These are phyloP conservation scores for Anoplolepis gracilipes DNA, from an alignment of 1,140 invertebrate species.

Conservation along the genomic window DNA sequence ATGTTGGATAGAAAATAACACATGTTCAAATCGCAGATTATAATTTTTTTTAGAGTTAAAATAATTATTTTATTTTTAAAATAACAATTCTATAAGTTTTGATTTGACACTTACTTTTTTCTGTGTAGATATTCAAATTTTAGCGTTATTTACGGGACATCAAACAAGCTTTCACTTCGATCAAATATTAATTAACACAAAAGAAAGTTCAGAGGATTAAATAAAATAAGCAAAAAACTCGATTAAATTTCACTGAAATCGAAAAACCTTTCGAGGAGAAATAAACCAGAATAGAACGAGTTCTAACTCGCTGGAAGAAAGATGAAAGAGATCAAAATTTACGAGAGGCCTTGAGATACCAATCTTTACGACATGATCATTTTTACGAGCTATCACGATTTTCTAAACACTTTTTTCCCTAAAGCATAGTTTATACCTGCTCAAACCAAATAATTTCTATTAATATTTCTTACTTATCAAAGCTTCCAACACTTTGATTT, in stretches of 20 bases:
- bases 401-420: neutral
- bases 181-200: neutral
- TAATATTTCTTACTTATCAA: neutral
- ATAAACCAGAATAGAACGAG: neutral
- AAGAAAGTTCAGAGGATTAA: neutral
- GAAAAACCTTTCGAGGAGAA: neutral
- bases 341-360: neutral
- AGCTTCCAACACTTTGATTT: neutral
- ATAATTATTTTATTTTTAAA: no score
- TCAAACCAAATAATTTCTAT: neutral
- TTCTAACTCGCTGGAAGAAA: neutral
- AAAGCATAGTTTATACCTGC: neutral
- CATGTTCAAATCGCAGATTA: no score
- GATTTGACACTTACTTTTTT: no score
- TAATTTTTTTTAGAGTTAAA: no score
- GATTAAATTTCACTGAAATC: neutral
- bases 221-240: neutral
- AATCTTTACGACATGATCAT: no score
- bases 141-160: neutral
- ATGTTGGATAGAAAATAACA: no score
- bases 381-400: slow-evolving; percentile 3
- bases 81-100: no score
- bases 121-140: neutral
- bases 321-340: neutral
- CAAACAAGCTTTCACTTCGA: slow-evolving; percentile 27